These are phyloP conservation scores for Megaceryle alcyon DNA, from an alignment of 2,797 vertebrate genomes.

Conservation along the genomic window DNA sequence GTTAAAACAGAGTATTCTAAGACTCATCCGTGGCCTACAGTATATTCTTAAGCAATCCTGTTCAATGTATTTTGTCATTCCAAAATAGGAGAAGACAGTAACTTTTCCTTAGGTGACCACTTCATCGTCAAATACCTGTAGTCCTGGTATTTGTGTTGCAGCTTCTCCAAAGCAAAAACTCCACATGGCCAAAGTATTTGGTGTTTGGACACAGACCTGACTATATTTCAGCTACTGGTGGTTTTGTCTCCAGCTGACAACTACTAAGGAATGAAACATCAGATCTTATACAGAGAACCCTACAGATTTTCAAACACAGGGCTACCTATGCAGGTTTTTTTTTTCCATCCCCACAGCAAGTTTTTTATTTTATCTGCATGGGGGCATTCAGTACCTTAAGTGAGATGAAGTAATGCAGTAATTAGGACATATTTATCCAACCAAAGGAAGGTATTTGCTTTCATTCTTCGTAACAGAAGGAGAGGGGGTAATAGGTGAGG, in stretches of 20 bases:
- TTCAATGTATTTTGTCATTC: neutral
- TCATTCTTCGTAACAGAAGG: neutral
- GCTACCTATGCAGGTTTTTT: neutral
- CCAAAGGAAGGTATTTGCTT: neutral
- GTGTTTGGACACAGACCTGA: neutral
- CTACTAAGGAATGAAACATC: neutral
- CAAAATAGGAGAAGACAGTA: neutral
- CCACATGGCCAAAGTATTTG: accelerated
- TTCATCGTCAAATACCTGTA: neutral
- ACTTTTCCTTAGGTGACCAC: neutral
- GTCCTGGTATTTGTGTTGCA: neutral
- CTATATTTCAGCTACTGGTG: neutral
- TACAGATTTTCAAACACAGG: neutral
- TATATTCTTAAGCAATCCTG: neutral
- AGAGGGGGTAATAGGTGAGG: neutral
- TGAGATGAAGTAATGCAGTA: neutral
- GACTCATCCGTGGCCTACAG: neutral
- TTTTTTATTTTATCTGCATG: neutral
- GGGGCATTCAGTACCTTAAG: neutral
- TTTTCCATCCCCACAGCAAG: neutral
- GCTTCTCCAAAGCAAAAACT: neutral
- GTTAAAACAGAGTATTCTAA: neutral
- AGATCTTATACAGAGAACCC: neutral
- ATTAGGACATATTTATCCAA: neutral
- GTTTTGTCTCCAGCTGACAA: neutral